Conservation (phyloP, 2,113 vertebrate genomes). For the Callionymus lyra region DNA sequence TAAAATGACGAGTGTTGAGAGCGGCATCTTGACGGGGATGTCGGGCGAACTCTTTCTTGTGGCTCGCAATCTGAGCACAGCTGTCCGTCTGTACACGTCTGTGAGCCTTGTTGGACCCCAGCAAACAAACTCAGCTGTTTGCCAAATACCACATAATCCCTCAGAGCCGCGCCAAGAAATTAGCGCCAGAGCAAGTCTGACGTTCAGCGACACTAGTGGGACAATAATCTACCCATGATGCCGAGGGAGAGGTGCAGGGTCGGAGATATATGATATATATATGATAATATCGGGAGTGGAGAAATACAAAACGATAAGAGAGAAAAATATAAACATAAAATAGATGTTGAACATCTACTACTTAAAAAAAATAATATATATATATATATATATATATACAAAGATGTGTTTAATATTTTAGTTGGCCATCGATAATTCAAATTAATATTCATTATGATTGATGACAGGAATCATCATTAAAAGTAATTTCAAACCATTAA, state of each 20-base stretch:
- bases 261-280: background rate
- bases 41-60: constrained; percentile 16
- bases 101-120: constrained; percentile 7
- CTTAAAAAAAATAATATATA: no score
- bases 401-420: no score
- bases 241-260: background rate
- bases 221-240: no score
- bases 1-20: constrained; percentile 48
- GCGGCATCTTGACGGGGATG: constrained; percentile 1
- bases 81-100: constrained; percentile 13
- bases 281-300: no score
- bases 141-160: constrained; percentile 11
- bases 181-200: constrained; percentile 6
- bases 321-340: no score
- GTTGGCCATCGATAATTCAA: no score
- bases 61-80: constrained; percentile 37
- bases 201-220: background rate
- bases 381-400: no score
- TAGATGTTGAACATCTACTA: no score
- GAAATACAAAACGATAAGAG: no score
- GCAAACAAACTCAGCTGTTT: constrained; percentile 37
- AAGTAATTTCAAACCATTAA: no score
- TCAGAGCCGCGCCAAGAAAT: constrained; percentile 8
- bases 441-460: no score
- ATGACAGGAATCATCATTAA: no score